phyloP scores from a whole-genome alignment of 1,140 invertebrate genomes.

The Reticulitermes speratus region DNA sequence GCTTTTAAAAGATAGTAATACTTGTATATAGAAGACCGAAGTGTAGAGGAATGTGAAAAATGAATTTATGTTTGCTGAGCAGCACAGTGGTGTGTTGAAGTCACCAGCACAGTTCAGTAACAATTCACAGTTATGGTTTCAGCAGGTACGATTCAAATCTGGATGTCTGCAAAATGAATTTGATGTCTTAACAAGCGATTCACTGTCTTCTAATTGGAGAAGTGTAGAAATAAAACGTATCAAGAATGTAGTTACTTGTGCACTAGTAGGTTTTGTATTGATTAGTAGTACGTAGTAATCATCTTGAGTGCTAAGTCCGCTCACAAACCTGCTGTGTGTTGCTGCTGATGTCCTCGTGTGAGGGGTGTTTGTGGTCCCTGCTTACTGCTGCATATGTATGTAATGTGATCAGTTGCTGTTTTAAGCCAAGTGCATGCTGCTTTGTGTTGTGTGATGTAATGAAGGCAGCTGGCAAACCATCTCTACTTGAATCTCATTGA shows the following conservation, averaged over 20 bases:
- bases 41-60: neutral
- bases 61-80: neutral
- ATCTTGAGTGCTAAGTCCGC: too few species aligned
- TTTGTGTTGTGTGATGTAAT: neutral
- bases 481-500: constrained; percentile 4
- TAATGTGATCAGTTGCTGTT: neutral
- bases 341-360: neutral
- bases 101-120: neutral
- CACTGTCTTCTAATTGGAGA: too few species aligned
- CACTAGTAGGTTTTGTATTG: too few species aligned
- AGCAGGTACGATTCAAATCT: neutral
- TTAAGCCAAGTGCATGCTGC: too few species aligned
- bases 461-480: neutral
- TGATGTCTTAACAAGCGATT: too few species aligned
- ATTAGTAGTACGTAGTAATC: too few species aligned
- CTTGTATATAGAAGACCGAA: neutral
- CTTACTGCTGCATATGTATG: neutral
- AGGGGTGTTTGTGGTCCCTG: constrained; percentile 12
- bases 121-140: neutral
- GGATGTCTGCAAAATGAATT: too few species aligned
- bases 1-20: neutral
- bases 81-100: neutral
- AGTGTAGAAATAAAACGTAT: too few species aligned
- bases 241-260: too few species aligned
- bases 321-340: neutral